These are phyloP conservation scores for Jordanella pulchra DNA, from an alignment of 2,797 vertebrate genomes.

Conservation along the genomic window DNA sequence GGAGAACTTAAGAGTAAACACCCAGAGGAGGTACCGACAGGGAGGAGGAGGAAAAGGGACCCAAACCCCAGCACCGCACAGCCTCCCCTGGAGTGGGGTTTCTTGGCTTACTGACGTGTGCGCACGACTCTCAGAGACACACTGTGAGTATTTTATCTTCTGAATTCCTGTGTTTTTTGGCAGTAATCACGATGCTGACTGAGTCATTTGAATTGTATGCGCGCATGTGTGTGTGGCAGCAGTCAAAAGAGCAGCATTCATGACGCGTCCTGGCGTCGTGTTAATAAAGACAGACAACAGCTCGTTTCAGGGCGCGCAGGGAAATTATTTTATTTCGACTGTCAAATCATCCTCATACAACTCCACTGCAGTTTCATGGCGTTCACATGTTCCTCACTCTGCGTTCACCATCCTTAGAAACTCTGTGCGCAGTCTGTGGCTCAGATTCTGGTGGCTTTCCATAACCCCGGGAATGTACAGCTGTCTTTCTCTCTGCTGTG, in stretches of 20 bases:
- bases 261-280: constrained; percentile 42
- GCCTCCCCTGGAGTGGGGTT: constrained; percentile 64
- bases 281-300: constrained; percentile 35
- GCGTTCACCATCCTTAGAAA: constrained; percentile 64
- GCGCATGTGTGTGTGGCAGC: constrained; percentile 10
- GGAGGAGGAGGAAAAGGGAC: constrained; percentile 38
- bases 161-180: constrained; percentile 30
- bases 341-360: background rate
- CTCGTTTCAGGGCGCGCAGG: constrained; percentile 20
- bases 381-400: constrained; percentile 52
- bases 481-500: constrained; percentile 16
- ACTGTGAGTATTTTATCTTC: constrained; percentile 69
- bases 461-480: constrained; percentile 5
- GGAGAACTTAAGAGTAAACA: constrained; percentile 55
- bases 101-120: constrained; percentile 70
- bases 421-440: constrained; percentile 61
- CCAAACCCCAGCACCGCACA: constrained; percentile 54
- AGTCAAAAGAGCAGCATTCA: constrained; percentile 37
- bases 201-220: constrained; percentile 17
- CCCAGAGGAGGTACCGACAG: constrained; percentile 19
- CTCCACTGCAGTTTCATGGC: constrained; percentile 10
- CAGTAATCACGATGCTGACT: constrained; percentile 25
- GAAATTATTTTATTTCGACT: constrained; percentile 10
- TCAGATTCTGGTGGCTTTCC: background rate
- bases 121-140: constrained; percentile 71